Conservation (phyloP, 2,113 vertebrate genomes). For the Ia io region DNA sequence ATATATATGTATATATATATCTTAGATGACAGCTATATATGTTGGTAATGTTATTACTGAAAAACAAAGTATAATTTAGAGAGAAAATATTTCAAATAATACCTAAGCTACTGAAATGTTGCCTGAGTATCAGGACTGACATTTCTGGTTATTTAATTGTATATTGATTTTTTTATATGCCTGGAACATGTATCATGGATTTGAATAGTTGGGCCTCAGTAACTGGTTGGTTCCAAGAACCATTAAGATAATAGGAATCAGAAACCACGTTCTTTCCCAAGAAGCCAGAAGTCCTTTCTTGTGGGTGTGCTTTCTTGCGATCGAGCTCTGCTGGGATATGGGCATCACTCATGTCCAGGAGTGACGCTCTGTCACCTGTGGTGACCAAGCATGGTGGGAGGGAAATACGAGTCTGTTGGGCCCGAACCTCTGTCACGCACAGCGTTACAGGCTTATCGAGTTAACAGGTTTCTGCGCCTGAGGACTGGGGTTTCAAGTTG, state of each 20-base stretch:
- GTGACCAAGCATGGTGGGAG: background rate
- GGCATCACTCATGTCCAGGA: too few species aligned
- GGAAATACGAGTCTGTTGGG: background rate
- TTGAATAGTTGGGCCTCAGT: background rate
- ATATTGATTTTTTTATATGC: background rate
- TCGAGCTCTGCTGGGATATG: background rate
- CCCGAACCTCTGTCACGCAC: background rate
- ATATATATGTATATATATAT: background rate
- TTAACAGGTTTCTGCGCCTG: background rate
- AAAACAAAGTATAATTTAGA: conserved; percentile 40
- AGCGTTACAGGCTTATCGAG: background rate
- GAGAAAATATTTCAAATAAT: background rate
- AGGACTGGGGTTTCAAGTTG: background rate
- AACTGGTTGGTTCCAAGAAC: background rate
- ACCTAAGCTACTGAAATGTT: conserved; percentile 11
- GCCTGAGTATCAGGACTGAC: background rate
- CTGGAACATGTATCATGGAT: background rate
- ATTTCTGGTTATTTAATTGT: conserved; percentile 43
- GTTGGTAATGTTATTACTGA: conserved; percentile 29
- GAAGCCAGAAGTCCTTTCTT: conserved; percentile 3
- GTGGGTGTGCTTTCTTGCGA: background rate
- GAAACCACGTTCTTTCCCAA: background rate
- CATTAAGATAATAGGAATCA: background rate
- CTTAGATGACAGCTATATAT: background rate
- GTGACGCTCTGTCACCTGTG: background rate